Conservation (phyloP, 2,113 vertebrate species). For the Oreamnos americanus region DNA sequence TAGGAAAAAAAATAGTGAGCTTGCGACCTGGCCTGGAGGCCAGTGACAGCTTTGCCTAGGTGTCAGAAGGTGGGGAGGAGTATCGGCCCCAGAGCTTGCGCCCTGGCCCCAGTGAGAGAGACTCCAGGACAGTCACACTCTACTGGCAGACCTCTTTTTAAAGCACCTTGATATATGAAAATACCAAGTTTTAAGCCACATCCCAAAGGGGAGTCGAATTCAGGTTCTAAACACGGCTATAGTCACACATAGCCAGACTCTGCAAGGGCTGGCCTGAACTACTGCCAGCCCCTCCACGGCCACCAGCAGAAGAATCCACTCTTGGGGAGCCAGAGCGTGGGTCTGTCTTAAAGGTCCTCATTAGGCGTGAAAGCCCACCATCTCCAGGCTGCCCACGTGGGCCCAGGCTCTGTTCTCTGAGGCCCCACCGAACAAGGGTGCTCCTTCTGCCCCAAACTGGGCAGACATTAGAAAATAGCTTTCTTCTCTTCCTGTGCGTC, state of each 20-base stretch:
- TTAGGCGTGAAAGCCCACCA: background rate
- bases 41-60: background rate
- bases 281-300: accelerated
- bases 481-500: background rate
- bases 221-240: background rate
- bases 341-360: background rate
- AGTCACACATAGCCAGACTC: too few relatives aligned
- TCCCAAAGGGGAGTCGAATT: background rate
- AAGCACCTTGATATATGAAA: background rate
- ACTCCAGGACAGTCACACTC: background rate
- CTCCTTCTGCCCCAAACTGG: background rate
- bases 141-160: background rate
- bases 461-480: background rate
- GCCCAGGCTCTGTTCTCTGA: background rate
- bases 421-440: background rate
- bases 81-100: accelerated
- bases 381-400: background rate
- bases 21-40: background rate
- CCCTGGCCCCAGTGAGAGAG: background rate
- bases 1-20: background rate
- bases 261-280: background rate
- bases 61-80: background rate
- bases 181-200: background rate
- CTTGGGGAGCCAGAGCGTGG: background rate
- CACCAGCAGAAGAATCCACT: background rate